These are phyloP conservation scores for Cremastinae sp. DNA, from an alignment of 2,888 invertebrate genomes.

Conservation along the genomic window DNA sequence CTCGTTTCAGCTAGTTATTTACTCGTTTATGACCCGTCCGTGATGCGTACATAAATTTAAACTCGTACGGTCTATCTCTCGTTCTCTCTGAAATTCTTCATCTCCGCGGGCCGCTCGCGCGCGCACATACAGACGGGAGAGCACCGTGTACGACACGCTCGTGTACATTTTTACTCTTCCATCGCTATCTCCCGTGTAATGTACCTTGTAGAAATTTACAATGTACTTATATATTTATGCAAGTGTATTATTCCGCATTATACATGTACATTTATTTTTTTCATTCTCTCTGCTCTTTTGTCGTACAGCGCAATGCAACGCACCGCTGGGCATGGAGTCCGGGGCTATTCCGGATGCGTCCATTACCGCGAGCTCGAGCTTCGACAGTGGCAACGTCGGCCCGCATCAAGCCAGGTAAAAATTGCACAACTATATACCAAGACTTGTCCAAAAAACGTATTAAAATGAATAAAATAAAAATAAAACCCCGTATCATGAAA, in stretches of 20 bases:
- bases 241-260: background rate
- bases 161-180: slow-evolving; percentile 40
- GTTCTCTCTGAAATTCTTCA: slow-evolving; percentile 34
- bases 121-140: slow-evolving; percentile 21
- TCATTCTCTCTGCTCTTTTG: slow-evolving; percentile 42
- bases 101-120: slow-evolving; percentile 28
- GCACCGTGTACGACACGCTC: slow-evolving; percentile 27
- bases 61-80: slow-evolving; percentile 47
- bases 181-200: slow-evolving; percentile 50
- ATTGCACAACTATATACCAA: background rate
- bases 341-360: slow-evolving; percentile 84
- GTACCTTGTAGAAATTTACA: slow-evolving; percentile 31
- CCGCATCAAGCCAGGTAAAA: slow-evolving; percentile 85
- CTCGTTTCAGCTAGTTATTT: slow-evolving; percentile 74
- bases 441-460: too few species aligned
- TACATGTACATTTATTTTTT: slow-evolving; percentile 26
- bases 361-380: slow-evolving; percentile 85
- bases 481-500: too few species aligned
- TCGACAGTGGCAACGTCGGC: slow-evolving; percentile 85
- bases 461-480: slow-evolving; percentile 1
- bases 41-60: slow-evolving; percentile 69
- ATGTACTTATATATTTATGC: slow-evolving; percentile 6
- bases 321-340: slow-evolving; percentile 85
- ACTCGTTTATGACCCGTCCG: slow-evolving; percentile 74
- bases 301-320: slow-evolving; percentile 82